phyloP scores from a whole-genome alignment of 2,888 invertebrate species.

The Parnassius apollo region DNA sequence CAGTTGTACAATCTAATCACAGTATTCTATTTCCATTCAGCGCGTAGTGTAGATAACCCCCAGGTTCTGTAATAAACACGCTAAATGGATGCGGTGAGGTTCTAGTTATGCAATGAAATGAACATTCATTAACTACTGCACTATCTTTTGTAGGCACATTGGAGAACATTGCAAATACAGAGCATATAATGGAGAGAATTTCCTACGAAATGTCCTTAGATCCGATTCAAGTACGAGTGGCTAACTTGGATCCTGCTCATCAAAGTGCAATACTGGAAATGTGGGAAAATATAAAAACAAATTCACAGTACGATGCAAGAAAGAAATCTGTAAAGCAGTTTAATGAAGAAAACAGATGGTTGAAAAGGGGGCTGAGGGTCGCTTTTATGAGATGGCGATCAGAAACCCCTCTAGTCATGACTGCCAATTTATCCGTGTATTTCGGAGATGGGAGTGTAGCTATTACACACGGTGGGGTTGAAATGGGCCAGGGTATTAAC shows the following conservation, averaged over 20 bases:
- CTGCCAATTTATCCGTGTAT: constrained; percentile 84
- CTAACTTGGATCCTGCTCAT: constrained; percentile 62
- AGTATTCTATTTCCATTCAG: too few species aligned
- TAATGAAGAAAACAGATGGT: constrained; percentile 88
- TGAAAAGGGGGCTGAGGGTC: constrained; percentile 86
- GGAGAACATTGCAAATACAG: constrained; percentile 79
- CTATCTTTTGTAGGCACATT: constrained; percentile 55
- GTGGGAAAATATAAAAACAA: constrained; percentile 72
- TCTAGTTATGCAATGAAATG: too few species aligned
- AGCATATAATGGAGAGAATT: constrained; percentile 84
- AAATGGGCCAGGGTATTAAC: constrained; percentile 91
- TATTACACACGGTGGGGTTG: constrained; percentile 86
- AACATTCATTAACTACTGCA: too few species aligned
- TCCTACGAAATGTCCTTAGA: constrained; percentile 75
- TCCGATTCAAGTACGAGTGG: constrained; percentile 75
- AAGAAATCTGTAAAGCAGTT: constrained; percentile 72
- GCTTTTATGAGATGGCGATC: constrained; percentile 85
- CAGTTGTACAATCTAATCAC: too few species aligned
- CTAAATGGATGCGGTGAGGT: too few species aligned
- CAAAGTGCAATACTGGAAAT: constrained; percentile 58
- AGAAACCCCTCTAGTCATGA: constrained; percentile 71
- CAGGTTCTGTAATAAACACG: too few species aligned
- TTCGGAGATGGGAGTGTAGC: constrained; percentile 87
- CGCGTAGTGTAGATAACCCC: too few species aligned
- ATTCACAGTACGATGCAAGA: constrained; percentile 68